Percentiles rank a stretch among this genome's conserved stretches.
Conservation (phyloP, 2,113 vertebrate genomes). For the Rhea americana region DNA sequence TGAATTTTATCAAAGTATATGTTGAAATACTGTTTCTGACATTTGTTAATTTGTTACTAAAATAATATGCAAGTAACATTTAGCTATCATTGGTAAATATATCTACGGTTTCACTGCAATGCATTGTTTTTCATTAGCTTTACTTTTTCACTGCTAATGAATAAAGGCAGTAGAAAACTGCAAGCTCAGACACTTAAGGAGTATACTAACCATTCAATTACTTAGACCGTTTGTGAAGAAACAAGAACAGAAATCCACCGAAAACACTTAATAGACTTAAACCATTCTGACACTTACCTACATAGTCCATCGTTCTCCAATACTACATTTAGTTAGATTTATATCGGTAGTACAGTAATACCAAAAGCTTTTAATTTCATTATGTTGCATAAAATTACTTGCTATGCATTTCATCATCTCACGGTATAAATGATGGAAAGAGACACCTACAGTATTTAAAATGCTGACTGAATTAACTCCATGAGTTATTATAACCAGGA, state of each 20-base stretch:
- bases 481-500: slow-evolving; percentile 3
- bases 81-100: slow-evolving; percentile 13
- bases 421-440: slow-evolving; percentile 24
- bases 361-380: slow-evolving; percentile 59
- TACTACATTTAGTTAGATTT: slow-evolving; percentile 48
- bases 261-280: slow-evolving; percentile 34
- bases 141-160: slow-evolving; percentile 31
- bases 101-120: slow-evolving; percentile 5
- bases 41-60: slow-evolving; percentile 2
- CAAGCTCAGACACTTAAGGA: slow-evolving; percentile 22
- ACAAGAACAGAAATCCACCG: slow-evolving; percentile 7
- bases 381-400: slow-evolving; percentile 58
- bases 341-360: slow-evolving; percentile 31
- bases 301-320: neutral
- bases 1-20: neutral
- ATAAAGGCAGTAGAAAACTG: slow-evolving; percentile 40
- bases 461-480: slow-evolving; percentile 27
- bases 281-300: slow-evolving; percentile 44
- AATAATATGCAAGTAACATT: slow-evolving; percentile 14
- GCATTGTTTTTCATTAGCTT: slow-evolving; percentile 30
- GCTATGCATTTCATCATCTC: slow-evolving; percentile 39
- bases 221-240: slow-evolving; percentile 28
- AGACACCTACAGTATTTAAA: neutral
- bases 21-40: neutral
- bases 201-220: slow-evolving; percentile 10